These are phyloP conservation scores for Syngnathus typhle DNA, from an alignment of 2,113 vertebrate genomes.

Conservation along the genomic window DNA sequence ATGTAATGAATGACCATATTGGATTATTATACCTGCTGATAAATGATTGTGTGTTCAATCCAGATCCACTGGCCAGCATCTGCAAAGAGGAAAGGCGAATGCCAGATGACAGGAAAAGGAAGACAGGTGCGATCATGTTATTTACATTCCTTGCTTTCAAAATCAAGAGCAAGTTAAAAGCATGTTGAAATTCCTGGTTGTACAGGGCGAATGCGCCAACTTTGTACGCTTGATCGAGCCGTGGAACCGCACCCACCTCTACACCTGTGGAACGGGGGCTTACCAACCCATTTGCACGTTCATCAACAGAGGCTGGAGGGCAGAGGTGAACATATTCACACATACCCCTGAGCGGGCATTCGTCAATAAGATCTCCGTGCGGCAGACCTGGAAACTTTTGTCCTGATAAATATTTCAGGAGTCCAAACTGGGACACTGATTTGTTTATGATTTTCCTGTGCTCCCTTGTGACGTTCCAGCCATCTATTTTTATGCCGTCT, in stretches of 20 bases:
- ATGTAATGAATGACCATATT: background rate
- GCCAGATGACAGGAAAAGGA: conserved; percentile 79
- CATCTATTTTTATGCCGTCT: conserved; percentile 43
- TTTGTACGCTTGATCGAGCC: conserved; percentile 77
- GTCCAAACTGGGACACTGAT: conserved; percentile 58
- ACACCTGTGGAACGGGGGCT: conserved; percentile 79
- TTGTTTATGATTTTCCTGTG: conserved; percentile 48
- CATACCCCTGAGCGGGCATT: conserved; percentile 14
- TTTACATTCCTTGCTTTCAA: conserved; percentile 38
- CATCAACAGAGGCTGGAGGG: conserved; percentile 78
- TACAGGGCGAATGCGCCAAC: conserved; percentile 69
- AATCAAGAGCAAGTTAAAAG: background rate
- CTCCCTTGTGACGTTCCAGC: conserved; percentile 40
- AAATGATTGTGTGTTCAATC: conserved; percentile 17
- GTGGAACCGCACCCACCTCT: conserved; percentile 81
- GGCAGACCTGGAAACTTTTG: conserved; percentile 23
- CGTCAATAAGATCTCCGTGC: conserved; percentile 19
- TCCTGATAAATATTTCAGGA: conserved; percentile 59
- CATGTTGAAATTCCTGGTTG: conserved; percentile 42
- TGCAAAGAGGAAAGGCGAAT: conserved; percentile 74
- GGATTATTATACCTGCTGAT: background rate
- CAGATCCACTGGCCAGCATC: conserved; percentile 82
- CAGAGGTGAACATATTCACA: conserved; percentile 68
- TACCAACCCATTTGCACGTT: conserved; percentile 80
- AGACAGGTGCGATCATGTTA: conserved; percentile 64